These are phyloP conservation scores for Stichopus horrens DNA, from an alignment of 53 echinoderm and acorn worm genomes.

Conservation along the genomic window DNA sequence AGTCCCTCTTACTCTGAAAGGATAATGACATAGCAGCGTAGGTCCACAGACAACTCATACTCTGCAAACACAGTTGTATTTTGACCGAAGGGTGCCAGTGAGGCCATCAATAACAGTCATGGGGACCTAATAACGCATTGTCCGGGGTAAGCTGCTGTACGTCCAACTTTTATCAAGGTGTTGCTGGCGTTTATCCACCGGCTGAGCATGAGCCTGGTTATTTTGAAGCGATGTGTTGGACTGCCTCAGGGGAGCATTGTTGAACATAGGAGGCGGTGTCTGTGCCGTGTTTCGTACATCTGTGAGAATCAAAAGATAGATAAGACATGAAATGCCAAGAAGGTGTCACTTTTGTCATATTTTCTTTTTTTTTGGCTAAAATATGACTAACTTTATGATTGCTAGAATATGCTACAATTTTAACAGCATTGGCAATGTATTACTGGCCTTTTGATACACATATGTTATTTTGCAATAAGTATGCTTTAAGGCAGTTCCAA, in stretches of 20 bases:
- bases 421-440: too few relatives aligned
- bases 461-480: too few relatives aligned
- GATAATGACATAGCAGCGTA: too few relatives aligned
- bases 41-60: too few relatives aligned
- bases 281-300: slow-evolving; percentile 52
- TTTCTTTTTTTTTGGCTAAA: not conserved
- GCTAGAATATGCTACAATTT: too few relatives aligned
- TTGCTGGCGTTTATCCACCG: slow-evolving; percentile 34
- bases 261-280: slow-evolving; percentile 70
- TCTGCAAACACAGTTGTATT: too few relatives aligned
- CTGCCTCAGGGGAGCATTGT: slow-evolving; percentile 51
- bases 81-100: too few relatives aligned
- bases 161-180: slow-evolving; percentile 80
- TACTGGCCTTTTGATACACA: too few relatives aligned
- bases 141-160: slow-evolving; percentile 86
- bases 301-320: slow-evolving; percentile 21
- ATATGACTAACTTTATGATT: too few relatives aligned
- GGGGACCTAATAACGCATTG: slow-evolving; percentile 58
- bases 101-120: too few relatives aligned
- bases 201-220: slow-evolving; percentile 47
- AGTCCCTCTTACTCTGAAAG: too few relatives aligned
- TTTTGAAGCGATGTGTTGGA: slow-evolving; percentile 74
- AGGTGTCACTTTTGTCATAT: not conserved
- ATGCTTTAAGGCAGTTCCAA: too few relatives aligned
- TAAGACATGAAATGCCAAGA: not conserved